Base-by-base conservation (phyloP, 2,113 vertebrate genomes). In the Otocyon megalotis region DNA sequence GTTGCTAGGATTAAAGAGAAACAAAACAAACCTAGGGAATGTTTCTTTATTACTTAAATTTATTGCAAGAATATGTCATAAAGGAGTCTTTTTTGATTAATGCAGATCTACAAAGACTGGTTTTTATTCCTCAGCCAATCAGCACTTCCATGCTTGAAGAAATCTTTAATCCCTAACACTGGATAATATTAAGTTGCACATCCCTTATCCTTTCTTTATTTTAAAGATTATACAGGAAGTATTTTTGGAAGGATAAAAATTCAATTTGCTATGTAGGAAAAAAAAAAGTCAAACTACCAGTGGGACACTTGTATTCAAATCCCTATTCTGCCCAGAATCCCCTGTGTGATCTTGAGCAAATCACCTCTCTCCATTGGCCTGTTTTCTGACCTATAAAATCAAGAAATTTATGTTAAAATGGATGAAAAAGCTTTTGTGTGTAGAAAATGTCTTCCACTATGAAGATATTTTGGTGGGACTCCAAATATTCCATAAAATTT, bases 1-100 rank as follows among this genome's bases (percentile, higher is more conserved):
- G 79, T 97, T 98, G 94, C 96, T 96, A 95, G 87, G 92, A 96
- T 95, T 89, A 96, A 95, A 71, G 3, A 71, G 32, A 94, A 96
- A 92, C 83, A 93, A 96, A 97, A 94, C 91, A 97, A 95, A 97
- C 56, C 56, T n/a, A 69, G 20, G 71, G 53, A 48, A 85, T 69
- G 3, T n/a, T 92, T 95, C 86, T 88, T 92, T 92, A 87, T 84
- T 92, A 65, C 79, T 90, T 96, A 97, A 89, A 90, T 88, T 92
- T 92, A 87, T 95, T 76, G 50, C 54, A 84, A 77, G 56, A 80
- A 28, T 93, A 84, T 62, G 32, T 87, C 90, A 85, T 90, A 87
- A 92, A 96, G 26, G 12, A 67, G 80, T 35, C 10, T 82, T 90
- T 88, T 89, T 53, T 91, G n/a, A 90, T 79, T 79, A 85, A 60